phyloP scores from a whole-genome alignment of 2,888 invertebrate species.

The Cheiracanthium punctorium region DNA sequence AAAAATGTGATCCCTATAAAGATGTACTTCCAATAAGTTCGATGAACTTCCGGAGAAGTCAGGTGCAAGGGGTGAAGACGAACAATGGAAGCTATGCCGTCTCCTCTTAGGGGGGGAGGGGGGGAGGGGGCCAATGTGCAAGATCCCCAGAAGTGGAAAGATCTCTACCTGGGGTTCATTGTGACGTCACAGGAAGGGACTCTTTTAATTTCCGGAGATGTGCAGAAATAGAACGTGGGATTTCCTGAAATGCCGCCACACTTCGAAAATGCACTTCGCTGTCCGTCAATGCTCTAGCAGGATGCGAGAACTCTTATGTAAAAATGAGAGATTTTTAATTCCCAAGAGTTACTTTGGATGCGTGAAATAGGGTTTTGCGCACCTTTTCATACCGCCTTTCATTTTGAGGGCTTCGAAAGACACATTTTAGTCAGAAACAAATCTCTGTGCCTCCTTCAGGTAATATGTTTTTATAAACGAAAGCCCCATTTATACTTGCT shows the following conservation, averaged over 20 bases:
- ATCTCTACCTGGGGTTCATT: conserved; percentile 33
- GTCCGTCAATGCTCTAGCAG: neutral
- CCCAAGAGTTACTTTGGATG: too few species aligned
- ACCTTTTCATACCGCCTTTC: too few species aligned
- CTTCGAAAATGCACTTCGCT: neutral
- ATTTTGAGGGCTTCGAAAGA: too few species aligned
- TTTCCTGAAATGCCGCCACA: conserved; percentile 32
- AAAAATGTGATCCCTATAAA: neutral
- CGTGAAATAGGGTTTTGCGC: too few species aligned
- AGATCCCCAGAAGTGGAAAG: neutral
- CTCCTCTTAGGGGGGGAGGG: too few species aligned
- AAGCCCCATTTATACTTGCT: too few species aligned
- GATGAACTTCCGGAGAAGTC: conserved; percentile 58
- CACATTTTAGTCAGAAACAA: too few species aligned
- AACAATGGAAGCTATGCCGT: neutral
- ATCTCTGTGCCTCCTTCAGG: too few species aligned
- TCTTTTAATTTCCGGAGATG: conserved; percentile 45
- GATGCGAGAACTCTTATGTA: too few species aligned
- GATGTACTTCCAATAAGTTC: conserved; percentile 16
- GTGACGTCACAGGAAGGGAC: conserved; percentile 35
- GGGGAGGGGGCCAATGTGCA: neutral
- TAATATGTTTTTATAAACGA: too few species aligned
- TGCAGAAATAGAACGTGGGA: conserved; percentile 66
- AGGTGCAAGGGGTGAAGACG: conserved; percentile 36
- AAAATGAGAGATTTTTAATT: too few species aligned